Evolutionary conservation across 2,888 invertebrate species (phyloP).

Genomic region (Ditylenchus weischeri): DNA sequence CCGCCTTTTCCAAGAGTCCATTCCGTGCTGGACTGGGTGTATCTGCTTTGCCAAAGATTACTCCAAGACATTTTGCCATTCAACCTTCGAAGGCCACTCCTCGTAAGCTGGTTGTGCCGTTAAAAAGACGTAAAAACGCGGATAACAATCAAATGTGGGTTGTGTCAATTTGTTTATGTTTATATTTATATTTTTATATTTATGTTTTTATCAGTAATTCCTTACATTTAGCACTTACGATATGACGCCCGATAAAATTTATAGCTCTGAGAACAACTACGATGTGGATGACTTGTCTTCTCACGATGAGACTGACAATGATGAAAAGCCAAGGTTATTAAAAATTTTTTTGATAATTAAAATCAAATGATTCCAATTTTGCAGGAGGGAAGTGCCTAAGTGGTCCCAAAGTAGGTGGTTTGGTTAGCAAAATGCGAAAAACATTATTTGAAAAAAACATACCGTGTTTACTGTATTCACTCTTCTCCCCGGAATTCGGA

Average conservation of each 20-base stretch:
- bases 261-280: constrained; percentile 41
- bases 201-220: background rate
- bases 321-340: constrained; percentile 56
- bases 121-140: background rate
- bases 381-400: constrained; percentile 58
- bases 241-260: constrained; percentile 26
- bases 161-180: background rate
- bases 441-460: too few relatives aligned
- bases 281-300: constrained; percentile 60
- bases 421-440: too few relatives aligned
- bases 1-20: background rate
- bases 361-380: too few relatives aligned
- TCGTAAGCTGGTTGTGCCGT: background rate
- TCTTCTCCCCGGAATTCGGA: too few relatives aligned
- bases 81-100: background rate
- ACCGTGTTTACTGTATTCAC: too few relatives aligned
- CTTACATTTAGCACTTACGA: constrained; percentile 1
- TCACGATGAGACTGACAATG: constrained; percentile 62
- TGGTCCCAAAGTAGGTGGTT: constrained; percentile 59
- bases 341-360: too few relatives aligned
- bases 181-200: background rate
- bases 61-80: constrained; percentile 8
- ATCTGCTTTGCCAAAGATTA: constrained; percentile 5
- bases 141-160: background rate
- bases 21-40: background rate